These are phyloP conservation scores for Willowsia nigromaculata DNA, from an alignment of 2,888 invertebrate genomes.

Conservation along the genomic window DNA sequence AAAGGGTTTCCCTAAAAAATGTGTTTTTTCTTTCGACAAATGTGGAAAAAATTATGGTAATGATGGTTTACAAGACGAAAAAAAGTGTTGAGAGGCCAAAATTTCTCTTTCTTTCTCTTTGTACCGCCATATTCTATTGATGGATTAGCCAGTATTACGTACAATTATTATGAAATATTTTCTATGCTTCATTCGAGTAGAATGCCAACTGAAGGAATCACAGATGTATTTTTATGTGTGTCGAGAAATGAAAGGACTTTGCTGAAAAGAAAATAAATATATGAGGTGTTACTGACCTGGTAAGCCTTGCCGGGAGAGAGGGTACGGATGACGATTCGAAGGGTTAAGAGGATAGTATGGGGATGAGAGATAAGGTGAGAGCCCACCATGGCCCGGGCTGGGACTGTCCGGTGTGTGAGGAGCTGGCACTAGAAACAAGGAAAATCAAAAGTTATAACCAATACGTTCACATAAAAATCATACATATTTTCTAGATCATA, in stretches of 20 bases:
- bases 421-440: constrained; percentile 79
- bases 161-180: background rate
- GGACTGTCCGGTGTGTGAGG: constrained; percentile 79
- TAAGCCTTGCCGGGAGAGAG: constrained; percentile 78
- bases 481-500: background rate
- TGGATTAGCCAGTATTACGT: background rate
- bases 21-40: background rate
- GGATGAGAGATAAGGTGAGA: constrained; percentile 78
- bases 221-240: background rate
- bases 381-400: constrained; percentile 78
- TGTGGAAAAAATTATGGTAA: background rate
- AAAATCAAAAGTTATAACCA: background rate
- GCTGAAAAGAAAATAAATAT: background rate
- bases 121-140: background rate
- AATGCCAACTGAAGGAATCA: background rate
- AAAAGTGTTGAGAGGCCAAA: constrained; percentile 48
- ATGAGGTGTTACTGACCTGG: constrained; percentile 75
- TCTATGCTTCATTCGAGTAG: background rate
- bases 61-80: background rate
- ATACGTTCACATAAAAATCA: background rate
- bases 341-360: constrained; percentile 78
- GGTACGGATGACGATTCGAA: constrained; percentile 78
- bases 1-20: constrained; percentile 45
- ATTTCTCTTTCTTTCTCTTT: background rate
- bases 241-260: constrained; percentile 2